Evolutionary conservation across 2,888 invertebrate species (phyloP).

Genomic region (Callyntrura guangdongensis): DNA sequence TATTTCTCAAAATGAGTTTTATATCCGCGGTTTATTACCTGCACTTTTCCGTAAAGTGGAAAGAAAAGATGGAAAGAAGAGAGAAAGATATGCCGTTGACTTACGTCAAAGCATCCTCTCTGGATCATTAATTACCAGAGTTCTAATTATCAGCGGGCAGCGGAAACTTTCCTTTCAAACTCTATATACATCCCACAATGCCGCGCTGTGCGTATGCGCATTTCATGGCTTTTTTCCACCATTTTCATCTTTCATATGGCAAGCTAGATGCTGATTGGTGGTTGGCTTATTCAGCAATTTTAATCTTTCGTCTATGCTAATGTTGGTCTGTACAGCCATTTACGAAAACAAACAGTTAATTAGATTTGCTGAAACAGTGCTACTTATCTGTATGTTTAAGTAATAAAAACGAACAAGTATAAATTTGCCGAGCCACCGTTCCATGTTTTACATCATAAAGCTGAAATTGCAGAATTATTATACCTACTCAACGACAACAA

Average conservation of each 20-base stretch:
- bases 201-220: constrained; percentile 8
- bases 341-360: not conserved
- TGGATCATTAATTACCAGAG: constrained; percentile 73
- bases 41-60: constrained; percentile 31
- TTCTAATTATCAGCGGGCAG: constrained; percentile 64
- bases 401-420: not conserved
- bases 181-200: constrained; percentile 29
- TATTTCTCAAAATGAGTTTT: constrained; percentile 70
- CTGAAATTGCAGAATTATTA: constrained; percentile 19
- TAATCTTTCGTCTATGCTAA: not conserved
- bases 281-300: not conserved
- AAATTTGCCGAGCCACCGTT: not conserved
- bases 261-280: not conserved
- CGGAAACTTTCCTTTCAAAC: constrained; percentile 51
- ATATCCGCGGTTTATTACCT: constrained; percentile 52
- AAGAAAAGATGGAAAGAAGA: constrained; percentile 38
- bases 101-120: constrained; percentile 69
- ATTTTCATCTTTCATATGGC: not conserved
- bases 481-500: not conserved
- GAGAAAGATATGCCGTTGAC: constrained; percentile 64
- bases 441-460: not conserved
- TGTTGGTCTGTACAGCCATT: too few species aligned
- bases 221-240: not conserved
- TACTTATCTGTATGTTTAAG: not conserved
- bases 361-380: not conserved